Conservation (phyloP, 2,113 vertebrate genomes). For the Delphinus delphis region DNA sequence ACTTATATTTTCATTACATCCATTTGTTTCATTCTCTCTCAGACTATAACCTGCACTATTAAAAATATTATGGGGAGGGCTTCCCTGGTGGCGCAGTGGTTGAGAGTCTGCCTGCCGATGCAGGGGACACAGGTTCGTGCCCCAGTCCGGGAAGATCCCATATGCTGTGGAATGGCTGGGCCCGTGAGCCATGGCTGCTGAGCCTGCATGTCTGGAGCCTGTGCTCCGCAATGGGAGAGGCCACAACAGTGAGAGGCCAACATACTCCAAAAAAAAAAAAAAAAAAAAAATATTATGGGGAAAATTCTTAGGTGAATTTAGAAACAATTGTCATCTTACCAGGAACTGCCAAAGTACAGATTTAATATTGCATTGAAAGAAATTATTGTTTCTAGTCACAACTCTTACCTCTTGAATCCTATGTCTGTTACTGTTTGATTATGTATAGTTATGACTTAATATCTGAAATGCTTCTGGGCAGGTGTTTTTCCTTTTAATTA, state of each 20-base stretch:
- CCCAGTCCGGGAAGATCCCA: too few relatives aligned
- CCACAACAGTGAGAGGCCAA: too few relatives aligned
- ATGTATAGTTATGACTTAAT: neutral
- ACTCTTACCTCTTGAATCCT: neutral
- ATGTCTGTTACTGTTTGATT: neutral
- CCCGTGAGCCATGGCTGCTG: too few relatives aligned
- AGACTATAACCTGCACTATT: neutral
- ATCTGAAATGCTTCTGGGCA: neutral
- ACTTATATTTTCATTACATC: neutral
- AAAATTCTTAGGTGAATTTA: neutral
- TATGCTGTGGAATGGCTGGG: too few relatives aligned
- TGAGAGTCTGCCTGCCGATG: too few relatives aligned
- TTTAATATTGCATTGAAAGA: neutral
- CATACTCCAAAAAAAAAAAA: too few relatives aligned
- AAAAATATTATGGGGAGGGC: neutral
- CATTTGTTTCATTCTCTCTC: neutral
- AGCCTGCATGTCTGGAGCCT: too few relatives aligned
- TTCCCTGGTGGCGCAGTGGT: too few relatives aligned
- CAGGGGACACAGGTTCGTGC: too few relatives aligned
- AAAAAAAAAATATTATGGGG: neutral
- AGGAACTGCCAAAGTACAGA: neutral
- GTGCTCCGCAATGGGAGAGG: too few relatives aligned
- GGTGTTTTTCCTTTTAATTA: neutral
- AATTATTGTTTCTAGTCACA: neutral
- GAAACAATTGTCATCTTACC: constrained; percentile 10